Conservation (phyloP, 2,113 vertebrate genomes). For the Camelus dromedarius region DNA sequence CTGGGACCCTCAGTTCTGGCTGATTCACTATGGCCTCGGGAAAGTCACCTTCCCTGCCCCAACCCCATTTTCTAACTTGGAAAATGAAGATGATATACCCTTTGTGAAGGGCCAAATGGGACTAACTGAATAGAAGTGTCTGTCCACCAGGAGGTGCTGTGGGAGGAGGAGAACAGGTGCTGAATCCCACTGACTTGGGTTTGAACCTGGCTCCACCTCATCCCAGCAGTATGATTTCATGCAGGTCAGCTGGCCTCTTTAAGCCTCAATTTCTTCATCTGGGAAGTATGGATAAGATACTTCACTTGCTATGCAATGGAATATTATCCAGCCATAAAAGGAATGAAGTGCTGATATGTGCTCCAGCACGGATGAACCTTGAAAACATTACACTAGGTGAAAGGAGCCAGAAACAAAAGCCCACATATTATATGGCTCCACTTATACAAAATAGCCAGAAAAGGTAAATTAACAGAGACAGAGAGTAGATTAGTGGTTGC, state of each 20-base stretch:
- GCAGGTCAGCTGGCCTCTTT: background rate
- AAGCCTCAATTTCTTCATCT: background rate
- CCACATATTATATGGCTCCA: background rate
- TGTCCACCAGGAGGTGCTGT: background rate
- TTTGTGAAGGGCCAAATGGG: background rate
- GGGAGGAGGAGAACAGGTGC: background rate
- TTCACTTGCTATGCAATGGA: background rate
- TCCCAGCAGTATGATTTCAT: background rate
- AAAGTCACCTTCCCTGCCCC: background rate
- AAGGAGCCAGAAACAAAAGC: background rate
- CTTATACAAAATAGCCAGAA: background rate
- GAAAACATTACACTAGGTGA: background rate
- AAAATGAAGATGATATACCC: background rate
- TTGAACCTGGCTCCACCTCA: background rate
- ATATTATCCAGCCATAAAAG: background rate
- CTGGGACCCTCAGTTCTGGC: background rate
- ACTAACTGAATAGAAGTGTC: background rate
- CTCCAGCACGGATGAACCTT: background rate
- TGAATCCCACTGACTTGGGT: background rate
- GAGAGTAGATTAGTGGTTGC: background rate
- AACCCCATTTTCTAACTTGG: background rate
- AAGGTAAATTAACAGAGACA: background rate
- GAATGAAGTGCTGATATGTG: background rate
- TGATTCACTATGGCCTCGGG: background rate
- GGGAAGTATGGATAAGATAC: background rate